Percentiles rank a stretch among this genome's conserved stretches.
These are phyloP conservation scores for Microctenopoma stevenorrisi DNA, from an alignment of 2,797 vertebrate genomes.

Conservation along the genomic window DNA sequence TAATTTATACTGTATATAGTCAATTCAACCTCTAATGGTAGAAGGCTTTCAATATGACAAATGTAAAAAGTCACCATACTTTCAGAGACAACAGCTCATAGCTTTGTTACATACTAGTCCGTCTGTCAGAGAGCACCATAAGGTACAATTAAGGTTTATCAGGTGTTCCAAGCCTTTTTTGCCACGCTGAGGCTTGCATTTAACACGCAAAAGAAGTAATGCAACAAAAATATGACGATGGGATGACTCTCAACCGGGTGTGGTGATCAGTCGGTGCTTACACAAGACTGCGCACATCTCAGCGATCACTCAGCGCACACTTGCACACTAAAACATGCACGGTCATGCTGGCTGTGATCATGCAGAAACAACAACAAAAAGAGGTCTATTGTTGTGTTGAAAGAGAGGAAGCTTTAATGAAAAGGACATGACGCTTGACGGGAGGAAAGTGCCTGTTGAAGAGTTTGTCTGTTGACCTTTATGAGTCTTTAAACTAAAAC, in stretches of 20 bases:
- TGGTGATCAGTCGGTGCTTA: constrained; percentile 47
- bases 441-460: not conserved
- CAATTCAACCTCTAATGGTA: not conserved
- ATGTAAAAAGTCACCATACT: too few species aligned
- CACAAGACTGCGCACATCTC: constrained; percentile 37
- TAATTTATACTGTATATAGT: not conserved
- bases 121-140: constrained; percentile 1
- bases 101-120: not conserved
- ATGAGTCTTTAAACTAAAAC: not conserved
- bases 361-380: constrained; percentile 9
- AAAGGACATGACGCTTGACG: not conserved
- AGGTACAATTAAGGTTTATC: constrained; percentile 11
- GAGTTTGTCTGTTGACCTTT: constrained; percentile 2
- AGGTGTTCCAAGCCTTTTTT: constrained; percentile 11
- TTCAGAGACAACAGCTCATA: too few species aligned
- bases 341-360: constrained; percentile 14
- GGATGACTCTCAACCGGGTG: constrained; percentile 62
- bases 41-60: not conserved
- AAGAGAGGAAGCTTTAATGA: constrained; percentile 10
- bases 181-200: constrained; percentile 25
- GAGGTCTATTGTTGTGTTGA: constrained; percentile 11
- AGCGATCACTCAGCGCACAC: constrained; percentile 56
- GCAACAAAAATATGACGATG: constrained; percentile 46
- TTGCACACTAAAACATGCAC: constrained; percentile 32
- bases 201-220: not conserved